These are phyloP conservation scores for Leuctra nigra DNA, from an alignment of 2,888 invertebrate species.

Conservation along the genomic window DNA sequence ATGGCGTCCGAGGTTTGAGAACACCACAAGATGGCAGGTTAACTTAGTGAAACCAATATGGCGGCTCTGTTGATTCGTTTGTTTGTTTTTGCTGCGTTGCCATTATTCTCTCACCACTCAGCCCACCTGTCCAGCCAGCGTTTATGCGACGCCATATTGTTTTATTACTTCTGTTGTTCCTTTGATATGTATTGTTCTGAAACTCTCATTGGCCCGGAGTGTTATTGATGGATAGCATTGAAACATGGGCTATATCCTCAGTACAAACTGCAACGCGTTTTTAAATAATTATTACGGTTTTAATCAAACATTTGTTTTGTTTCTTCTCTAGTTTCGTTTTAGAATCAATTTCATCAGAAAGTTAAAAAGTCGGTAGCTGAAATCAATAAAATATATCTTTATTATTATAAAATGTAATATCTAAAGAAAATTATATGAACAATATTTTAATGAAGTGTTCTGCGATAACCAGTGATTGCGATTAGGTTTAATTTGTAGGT, in stretches of 20 bases:
- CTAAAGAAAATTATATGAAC: slow-evolving; percentile 27
- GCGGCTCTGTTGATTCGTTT: not conserved
- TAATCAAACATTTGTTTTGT: slow-evolving; percentile 21
- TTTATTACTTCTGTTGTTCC: slow-evolving; percentile 5
- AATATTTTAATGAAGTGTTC: slow-evolving; percentile 28
- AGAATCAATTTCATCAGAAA: slow-evolving; percentile 26
- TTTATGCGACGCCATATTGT: not conserved
- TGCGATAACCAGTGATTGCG: slow-evolving; percentile 27
- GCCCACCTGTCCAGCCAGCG: not conserved
- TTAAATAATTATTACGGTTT: not conserved
- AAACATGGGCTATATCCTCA: slow-evolving; percentile 18
- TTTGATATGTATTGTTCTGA: not conserved
- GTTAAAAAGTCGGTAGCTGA: slow-evolving; percentile 30
- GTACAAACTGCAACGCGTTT: slow-evolving; percentile 22
- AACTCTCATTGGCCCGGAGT: slow-evolving; percentile 6
- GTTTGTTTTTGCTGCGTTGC: not conserved
- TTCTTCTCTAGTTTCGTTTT: slow-evolving; percentile 26
- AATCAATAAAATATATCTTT: slow-evolving; percentile 28
- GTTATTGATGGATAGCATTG: slow-evolving; percentile 17
- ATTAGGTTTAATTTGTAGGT: slow-evolving; percentile 14
- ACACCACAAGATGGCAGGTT: not conserved
- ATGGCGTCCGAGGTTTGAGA: not conserved
- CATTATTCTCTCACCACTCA: not conserved
- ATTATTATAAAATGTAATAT: slow-evolving; percentile 27
- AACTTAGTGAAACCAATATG: not conserved